A percentile compares a stretch with the other conserved stretches of the same genome.
phyloP scores from a whole-genome alignment of 2,113 vertebrate species.

The Neogobius melanostomus region DNA sequence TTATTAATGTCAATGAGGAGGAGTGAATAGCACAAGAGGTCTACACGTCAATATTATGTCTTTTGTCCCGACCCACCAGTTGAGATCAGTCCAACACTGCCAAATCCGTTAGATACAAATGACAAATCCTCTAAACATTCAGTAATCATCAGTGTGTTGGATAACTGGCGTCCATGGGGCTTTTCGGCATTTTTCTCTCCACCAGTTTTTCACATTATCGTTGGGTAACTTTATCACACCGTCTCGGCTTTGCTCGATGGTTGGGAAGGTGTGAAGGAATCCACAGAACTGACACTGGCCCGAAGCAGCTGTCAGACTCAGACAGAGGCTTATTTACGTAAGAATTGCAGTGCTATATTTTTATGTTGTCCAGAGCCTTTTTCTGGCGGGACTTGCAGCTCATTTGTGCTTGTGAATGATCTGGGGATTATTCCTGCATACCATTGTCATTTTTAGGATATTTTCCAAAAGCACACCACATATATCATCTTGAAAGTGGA shows the following conservation, averaged over 20 bases:
- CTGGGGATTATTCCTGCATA: neutral
- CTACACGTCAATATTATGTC: too few relatives aligned
- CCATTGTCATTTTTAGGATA: neutral
- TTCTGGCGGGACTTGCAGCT: neutral
- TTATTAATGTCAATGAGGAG: too few relatives aligned
- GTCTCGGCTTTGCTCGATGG: neutral
- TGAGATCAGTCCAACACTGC: too few relatives aligned
- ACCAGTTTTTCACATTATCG: neutral
- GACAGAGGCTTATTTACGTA: neutral
- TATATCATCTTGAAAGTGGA: too few relatives aligned
- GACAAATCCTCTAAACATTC: too few relatives aligned
- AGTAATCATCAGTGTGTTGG: neutral
- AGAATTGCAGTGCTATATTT: neutral
- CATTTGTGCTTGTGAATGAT: neutral
- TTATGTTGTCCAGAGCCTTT: neutral
- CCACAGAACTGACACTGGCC: neutral
- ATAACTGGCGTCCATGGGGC: neutral
- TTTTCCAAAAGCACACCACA: neutral
- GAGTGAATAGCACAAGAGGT: too few relatives aligned
- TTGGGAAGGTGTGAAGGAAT: conserved; percentile 1
- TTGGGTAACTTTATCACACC: neutral
- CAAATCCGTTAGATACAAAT: too few relatives aligned
- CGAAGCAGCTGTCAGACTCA: neutral
- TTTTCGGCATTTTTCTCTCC: neutral
- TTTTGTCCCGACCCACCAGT: too few relatives aligned